Evolutionary conservation across 2,888 invertebrate genomes (phyloP), one percentile per base, ranked within the genome.

Genomic region (Amorpha juglandis): DNA sequence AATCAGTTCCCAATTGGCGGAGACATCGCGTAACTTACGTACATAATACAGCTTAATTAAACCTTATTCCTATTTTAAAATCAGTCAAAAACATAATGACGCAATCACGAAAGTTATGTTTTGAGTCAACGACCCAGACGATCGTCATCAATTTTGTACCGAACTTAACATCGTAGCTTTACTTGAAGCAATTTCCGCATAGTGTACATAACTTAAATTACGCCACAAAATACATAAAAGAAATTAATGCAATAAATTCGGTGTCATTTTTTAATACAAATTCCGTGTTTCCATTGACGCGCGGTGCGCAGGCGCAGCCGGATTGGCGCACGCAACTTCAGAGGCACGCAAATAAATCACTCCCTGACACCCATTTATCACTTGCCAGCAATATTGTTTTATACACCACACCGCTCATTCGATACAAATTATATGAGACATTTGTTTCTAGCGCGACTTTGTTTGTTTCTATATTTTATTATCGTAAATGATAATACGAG

Each of bases 361-460:
- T 67, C 67, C 64, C 73, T 82, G 90, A 87, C 91, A 90, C 84
- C 81, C 85, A 86, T 91, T 89, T 89, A 90, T 92, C 89, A 86
- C 76, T 68, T 69, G 74, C 69, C 68, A 72, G 72, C 77, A 80
- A 88, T 86, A 86, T 84, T 86, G 84, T 83, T 83, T 78, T 79
- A 78, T 74, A 78, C 58, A 74, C 74, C 74, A 74, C 73, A 72
- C 71, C 71, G 73, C 78, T 73, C 75, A 76, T 75, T 76, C 74
- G 69, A 72, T 73, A 78, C 73, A 63, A 73, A 67, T 73, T 69
- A 68, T 68, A 72, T 71, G 64, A 69, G 11, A 58, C 19, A 58
- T 42, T 38, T 19, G 42, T 12, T 58, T 55, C 12, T 9, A 6
- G 12, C 42, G 58, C 42, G 58, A 11, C 42, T 58, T 58, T 58